A percentile compares a stretch with the other conserved stretches of the same genome.
phyloP scores from a whole-genome alignment of 1,140 invertebrate species.

The Apolygus lucorum region DNA sequence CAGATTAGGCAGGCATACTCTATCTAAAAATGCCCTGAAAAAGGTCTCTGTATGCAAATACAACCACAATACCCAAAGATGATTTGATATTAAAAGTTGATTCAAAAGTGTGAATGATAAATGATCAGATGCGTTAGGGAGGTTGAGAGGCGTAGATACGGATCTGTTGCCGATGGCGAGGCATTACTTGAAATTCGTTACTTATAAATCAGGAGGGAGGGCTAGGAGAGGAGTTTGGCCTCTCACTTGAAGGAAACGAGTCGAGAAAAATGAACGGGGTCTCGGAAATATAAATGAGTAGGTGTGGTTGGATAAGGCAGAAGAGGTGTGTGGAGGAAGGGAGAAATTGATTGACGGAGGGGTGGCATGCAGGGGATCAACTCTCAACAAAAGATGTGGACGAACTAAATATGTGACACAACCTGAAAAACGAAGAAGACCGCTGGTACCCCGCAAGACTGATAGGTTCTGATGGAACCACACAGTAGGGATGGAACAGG shows the following conservation, averaged over 20 bases:
- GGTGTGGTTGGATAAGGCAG: neutral
- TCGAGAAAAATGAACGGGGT: slow-evolving; percentile 4
- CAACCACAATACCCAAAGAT: slow-evolving; percentile 10
- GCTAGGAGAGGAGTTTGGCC: neutral
- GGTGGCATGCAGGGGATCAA: neutral
- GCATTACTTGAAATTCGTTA: slow-evolving; percentile 16
- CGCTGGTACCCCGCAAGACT: neutral
- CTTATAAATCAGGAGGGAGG: slow-evolving; percentile 4
- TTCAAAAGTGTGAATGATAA: slow-evolving; percentile 15
- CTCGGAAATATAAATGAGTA: slow-evolving; percentile 15
- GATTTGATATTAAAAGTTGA: slow-evolving; percentile 17
- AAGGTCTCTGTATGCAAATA: slow-evolving; percentile 16
- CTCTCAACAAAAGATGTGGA: neutral
- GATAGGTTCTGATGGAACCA: neutral
- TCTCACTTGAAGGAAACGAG: slow-evolving; percentile 16
- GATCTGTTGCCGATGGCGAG: slow-evolving; percentile 16
- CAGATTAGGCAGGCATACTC: neutral
- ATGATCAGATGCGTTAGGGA: slow-evolving; percentile 5
- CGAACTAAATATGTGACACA: neutral
- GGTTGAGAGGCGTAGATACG: neutral
- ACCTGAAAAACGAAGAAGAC: neutral
- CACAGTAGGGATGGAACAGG: neutral
- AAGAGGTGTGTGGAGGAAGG: neutral
- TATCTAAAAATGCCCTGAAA: slow-evolving; percentile 1
- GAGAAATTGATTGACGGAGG: slow-evolving; percentile 2